Base-by-base conservation (phyloP, 1,140 invertebrate genomes). In the Anthonomus grandis region DNA sequence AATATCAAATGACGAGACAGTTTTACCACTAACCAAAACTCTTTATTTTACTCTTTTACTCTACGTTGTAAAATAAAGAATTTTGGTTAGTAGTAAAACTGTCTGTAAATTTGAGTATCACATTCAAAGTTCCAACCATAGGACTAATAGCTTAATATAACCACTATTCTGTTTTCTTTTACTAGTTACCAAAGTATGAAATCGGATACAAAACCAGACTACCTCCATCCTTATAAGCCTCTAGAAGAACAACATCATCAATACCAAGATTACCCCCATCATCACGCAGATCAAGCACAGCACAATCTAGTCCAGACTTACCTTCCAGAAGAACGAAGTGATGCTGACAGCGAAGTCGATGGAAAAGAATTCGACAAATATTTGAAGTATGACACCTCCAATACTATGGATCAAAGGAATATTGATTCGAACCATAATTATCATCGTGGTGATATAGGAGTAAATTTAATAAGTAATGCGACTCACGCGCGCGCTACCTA, bases 321-420 rank as follows among this genome's bases (percentile, higher is more conserved):
- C n/a, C 70, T 76, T 2, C 68, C 63, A n/a, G 70, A 69, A 10
- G 69, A 74, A 48, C 57, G 70, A 2, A 70, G 69, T 44, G 69
- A 73, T 22, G 69, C 65, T 1, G 71, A 73, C 15, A 68, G 77
- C 5, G 79, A 83, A 50, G 76, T 84, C 0, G 83, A 83, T 57
- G 76, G 79, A 5, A 67, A 80, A 45, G 82, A 84, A 64, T 81
- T 83, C 47, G 83, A 86, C 63, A 85, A 86, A 65, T 85, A 86
- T 66, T 69, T 84, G 46, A 85, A 85, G 58, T 84, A 82, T 60
- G 77, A 37, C 15, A 38, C 41, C 12, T 38, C 46, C 8, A 76
- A 18, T 64, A 77, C 27, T 71, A 70, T 56, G 46, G 65, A 78
- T 50, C 70, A 73, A 19, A 75, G 74, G 41, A 71, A 75, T n/a